Base-by-base conservation (phyloP, 1,140 invertebrate species). In the Sinella curviseta region DNA sequence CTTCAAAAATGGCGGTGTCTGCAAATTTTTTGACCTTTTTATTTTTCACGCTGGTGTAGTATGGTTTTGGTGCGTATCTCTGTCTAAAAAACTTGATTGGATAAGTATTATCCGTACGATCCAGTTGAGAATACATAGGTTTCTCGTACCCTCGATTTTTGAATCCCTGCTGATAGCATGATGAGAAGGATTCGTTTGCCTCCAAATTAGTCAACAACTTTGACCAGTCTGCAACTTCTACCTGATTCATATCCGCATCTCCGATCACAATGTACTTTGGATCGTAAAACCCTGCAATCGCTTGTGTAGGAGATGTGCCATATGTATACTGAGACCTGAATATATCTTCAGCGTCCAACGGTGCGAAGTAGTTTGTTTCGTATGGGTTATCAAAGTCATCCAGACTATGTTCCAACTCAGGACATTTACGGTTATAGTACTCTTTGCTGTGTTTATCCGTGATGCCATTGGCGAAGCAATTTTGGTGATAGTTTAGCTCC, bases 1-100 rank as follows among this genome's bases (percentile, higher is more conserved):
- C 65, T 12, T 70, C 65, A 70, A 70, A 70, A 31, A 70, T 33
- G 31, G 65, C 65, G 2, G 65, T 70, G 2, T 70, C 65, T 14
- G 65, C 26, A 24, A 70, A 60, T 26, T 60, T 24, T 26, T 26
- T 60, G 14, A 24, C 26, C 65, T 14, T 30, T 33, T n/a, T 33
- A 12, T 33, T 70, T 1, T 8, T 12, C 12, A 3, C 24, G 4
- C 31, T 30, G 31, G 26, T 14, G 30, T 31, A 30, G 65, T 70
- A 70, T n/a, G 12, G 3, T 33, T 14, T 31, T 30, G 26, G 26
- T 33, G 65, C 65, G n/a, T 70, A 70, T 30, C 65, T 24, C n/a
- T 31, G 26, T 33, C 65, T 30, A n/a, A 31, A 70, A 30, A 8
- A 70, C 8, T 17, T 26, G 12, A 70, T 70, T 1, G 65, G 31